Evolutionary conservation across 1,140 invertebrate genomes (phyloP).

Genomic region (Ostrea denselamellosa): DNA sequence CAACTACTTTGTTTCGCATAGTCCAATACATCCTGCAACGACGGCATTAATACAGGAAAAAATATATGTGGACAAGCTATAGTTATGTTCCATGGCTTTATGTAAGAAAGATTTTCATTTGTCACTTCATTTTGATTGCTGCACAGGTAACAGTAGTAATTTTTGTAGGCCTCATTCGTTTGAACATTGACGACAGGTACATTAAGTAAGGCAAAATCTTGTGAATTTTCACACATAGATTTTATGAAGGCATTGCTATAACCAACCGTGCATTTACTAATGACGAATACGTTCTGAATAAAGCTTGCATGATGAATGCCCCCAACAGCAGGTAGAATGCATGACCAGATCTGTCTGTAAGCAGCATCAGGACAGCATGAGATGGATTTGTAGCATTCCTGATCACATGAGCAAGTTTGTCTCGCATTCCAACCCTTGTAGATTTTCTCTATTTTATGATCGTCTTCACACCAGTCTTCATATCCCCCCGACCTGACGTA

Average conservation of each 20-base stretch:
- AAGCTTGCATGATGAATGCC: background rate
- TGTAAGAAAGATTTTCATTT: background rate
- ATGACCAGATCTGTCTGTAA: background rate
- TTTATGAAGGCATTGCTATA: background rate
- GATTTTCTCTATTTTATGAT: slow-evolving; percentile 7
- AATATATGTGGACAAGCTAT: background rate
- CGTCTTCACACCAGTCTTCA: background rate
- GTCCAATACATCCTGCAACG: background rate
- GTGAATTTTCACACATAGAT: background rate
- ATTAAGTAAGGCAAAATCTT: background rate
- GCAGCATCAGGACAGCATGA: slow-evolving; percentile 20
- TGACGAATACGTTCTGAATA: background rate
- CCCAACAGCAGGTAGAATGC: background rate
- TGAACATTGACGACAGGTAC: background rate
- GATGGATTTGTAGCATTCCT: background rate
- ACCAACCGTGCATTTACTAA: background rate
- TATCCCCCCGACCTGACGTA: background rate
- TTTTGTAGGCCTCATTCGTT: background rate
- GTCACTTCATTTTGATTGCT: background rate
- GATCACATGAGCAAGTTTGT: background rate
- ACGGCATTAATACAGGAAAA: background rate
- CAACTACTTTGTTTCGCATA: slow-evolving; percentile 11
- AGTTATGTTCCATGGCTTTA: background rate
- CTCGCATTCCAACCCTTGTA: background rate
- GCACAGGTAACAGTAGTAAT: background rate